Conservation (phyloP, 2,113 vertebrate genomes). For the Bagarius yarrelli region DNA sequence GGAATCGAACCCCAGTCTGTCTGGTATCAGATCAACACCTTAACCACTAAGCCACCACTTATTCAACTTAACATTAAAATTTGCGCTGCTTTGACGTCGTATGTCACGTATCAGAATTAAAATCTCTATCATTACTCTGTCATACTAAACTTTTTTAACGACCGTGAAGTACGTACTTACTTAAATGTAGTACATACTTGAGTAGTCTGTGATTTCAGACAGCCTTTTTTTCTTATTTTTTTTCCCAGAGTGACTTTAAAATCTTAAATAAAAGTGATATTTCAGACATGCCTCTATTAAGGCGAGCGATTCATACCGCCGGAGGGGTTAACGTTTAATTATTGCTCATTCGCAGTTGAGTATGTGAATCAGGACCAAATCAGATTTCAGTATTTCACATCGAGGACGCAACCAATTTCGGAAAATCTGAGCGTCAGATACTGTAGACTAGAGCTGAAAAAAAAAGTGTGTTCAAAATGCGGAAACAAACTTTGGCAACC, state of each 20-base stretch:
- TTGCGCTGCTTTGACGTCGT: too few species aligned
- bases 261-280: constrained; percentile 10
- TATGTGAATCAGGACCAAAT: constrained; percentile 31
- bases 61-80: too few species aligned
- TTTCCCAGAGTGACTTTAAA: not conserved
- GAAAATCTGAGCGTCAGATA: not conserved
- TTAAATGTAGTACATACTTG: too few species aligned
- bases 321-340: not conserved
- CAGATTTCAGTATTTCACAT: not conserved
- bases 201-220: too few species aligned
- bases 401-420: not conserved
- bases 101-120: too few species aligned
- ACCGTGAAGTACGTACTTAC: too few species aligned
- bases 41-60: too few species aligned
- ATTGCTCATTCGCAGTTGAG: constrained; percentile 50
- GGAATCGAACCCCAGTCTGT: too few species aligned
- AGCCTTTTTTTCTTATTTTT: not conserved
- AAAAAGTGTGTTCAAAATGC: constrained; percentile 44
- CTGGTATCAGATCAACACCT: too few species aligned
- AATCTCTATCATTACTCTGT: too few species aligned
- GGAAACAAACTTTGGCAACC: constrained; percentile 72
- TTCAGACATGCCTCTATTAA: constrained; percentile 35
- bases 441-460: not conserved
- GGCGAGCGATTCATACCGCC: not conserved
- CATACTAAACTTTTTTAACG: too few species aligned